Evolutionary conservation across 2,888 invertebrate genomes (phyloP).

Genomic region (Eugnorisma glareosa): DNA sequence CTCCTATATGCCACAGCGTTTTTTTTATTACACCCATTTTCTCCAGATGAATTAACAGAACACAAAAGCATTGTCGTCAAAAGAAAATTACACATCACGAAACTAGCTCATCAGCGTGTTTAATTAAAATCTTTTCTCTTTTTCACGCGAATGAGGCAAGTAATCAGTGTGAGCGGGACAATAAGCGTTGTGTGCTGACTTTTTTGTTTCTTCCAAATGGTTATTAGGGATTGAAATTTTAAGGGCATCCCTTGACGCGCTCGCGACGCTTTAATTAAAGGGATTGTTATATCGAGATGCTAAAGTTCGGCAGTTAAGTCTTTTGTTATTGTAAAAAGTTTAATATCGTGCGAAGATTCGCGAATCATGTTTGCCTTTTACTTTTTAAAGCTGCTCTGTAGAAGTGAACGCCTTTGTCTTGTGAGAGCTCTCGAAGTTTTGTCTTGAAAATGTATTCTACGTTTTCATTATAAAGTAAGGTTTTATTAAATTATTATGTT

Average conservation of each 20-base stretch:
- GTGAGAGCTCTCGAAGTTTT: conserved; percentile 49
- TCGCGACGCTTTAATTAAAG: conserved; percentile 74
- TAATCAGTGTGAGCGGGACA: conserved; percentile 67
- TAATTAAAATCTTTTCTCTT: conserved; percentile 74
- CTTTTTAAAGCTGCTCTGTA: conserved; percentile 64
- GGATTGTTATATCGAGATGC: conserved; percentile 71
- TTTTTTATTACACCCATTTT: conserved; percentile 53
- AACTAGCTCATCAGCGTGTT: conserved; percentile 72
- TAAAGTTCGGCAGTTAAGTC: conserved; percentile 70
- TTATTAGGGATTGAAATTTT: conserved; percentile 73
- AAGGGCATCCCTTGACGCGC: conserved; percentile 71
- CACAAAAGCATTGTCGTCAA: conserved; percentile 69
- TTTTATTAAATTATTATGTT: conserved; percentile 24
- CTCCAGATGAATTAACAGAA: conserved; percentile 63
- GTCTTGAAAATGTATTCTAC: conserved; percentile 45
- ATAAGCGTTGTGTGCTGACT: conserved; percentile 64
- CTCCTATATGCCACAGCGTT: conserved; percentile 42
- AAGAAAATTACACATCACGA: conserved; percentile 74
- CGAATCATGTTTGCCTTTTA: conserved; percentile 65
- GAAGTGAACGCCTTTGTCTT: conserved; percentile 63
- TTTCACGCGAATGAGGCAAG: conserved; percentile 63
- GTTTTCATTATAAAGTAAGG: conserved; percentile 23
- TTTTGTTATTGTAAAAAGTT: conserved; percentile 74
- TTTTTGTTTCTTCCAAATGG: conserved; percentile 74
- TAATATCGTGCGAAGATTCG: conserved; percentile 70